Base-by-base conservation (phyloP, 2,797 vertebrate species). In the Aeoliscus strigatus region DNA sequence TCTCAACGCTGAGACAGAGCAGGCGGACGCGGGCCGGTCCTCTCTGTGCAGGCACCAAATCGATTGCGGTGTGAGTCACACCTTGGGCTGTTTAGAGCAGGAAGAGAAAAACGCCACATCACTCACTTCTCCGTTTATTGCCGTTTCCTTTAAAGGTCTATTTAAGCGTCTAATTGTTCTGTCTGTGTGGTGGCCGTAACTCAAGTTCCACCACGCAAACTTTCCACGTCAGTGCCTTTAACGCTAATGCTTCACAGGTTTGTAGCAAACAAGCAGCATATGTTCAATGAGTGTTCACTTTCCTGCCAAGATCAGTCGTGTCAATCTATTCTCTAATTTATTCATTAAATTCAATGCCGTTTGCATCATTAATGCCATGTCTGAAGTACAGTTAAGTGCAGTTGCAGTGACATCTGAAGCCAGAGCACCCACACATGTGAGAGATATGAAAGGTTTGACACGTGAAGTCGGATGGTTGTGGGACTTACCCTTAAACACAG, bases 31-130 rank as follows among this genome's bases (percentile, higher is more conserved):
- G 63, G 59, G 64, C 77, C 70, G 71, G 65, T 74, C 68, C 67
- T 70, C 50, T 77, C 75, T 76, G 74, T 70, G 79, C 72, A 78
- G 70, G 75, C 76, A 72, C 81, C 54, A 75, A 87, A 88, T 89
- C 82, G 87, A 90, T 88, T 83, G 79, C 72, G 78, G 78, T 70
- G 80, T 89, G 88, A 88, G 77, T 89, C 88, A 84, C 82, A 85
- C 81, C 78, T 76, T 65, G 49, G 68, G 72, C 72, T 82, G 79
- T 82, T 79, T 78, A 80, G 74, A 77, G 83, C 81, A 79, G 79
- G 71, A 85, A 75, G 79, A 80, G 59, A 78, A 64, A 86, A 82
- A 83, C 84, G 83, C 81, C 78, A 83, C 83, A 87, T 81, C 79
- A 72, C 73, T 83, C 71, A 75, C 69, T 74, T 65, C 58, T 70